Evolutionary conservation across 2,888 invertebrate species (phyloP), one percentile per base, ranked within the genome.

Genomic region (Drosophila picticornis): DNA sequence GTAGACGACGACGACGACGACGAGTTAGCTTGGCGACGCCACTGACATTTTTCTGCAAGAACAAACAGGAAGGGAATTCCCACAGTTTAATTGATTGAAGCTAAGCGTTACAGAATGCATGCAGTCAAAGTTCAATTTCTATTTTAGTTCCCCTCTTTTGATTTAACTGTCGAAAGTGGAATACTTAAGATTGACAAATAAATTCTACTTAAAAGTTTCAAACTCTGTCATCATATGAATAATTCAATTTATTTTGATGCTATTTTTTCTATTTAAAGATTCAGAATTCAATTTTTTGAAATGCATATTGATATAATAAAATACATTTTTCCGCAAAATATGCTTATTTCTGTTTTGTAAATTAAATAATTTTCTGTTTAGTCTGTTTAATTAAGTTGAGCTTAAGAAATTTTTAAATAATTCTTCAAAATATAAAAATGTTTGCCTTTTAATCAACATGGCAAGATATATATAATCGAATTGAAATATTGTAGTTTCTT

Each of bases 11-110:
- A 58, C 40, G 38, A 38, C 40, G 7, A 58, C 50, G 34, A 55
- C 71, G 62, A 84, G 78, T 79, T 82, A 79, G 73, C 78, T 78
- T 68, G 76, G 81, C 82, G 76, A 73, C 58, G 72, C 72, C 51
- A 69, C 68, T 84, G 68, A 51, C 80, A 81, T 77, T 69, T 71
- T 71, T 77, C 81, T 81, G 65, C 4, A 46, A 46, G 22, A 69
- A 13, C 2, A 34, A 3, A 32, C 25, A 13, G 32, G 4, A 34
- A 29, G 16, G 34, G 10, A 1, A 32, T n/a, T 16, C 22, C 10
- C 13, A 4, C 4, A n/a, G 2, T 4, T 38, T 38, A 55, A 55
- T 27, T 27, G n/a, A 22, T 25, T 36, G 7, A 2, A 19, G 27
- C 6, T 0, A 13, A 55, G n/a, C 7, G 13, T 38, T 38, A 2